These are phyloP conservation scores for Phragmatobia fuliginosa DNA, from an alignment of 2,888 invertebrate genomes.

Conservation along the genomic window DNA sequence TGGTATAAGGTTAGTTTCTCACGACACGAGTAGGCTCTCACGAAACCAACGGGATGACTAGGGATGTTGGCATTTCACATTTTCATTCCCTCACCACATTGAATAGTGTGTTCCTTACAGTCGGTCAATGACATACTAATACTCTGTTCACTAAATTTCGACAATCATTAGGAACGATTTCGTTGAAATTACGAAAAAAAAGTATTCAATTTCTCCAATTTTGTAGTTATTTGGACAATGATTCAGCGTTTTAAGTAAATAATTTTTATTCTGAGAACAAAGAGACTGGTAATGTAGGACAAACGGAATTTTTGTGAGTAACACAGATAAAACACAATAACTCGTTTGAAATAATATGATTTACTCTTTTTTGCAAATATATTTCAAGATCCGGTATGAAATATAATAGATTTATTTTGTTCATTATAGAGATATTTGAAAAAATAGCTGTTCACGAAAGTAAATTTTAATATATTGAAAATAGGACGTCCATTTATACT, in stretches of 20 bases:
- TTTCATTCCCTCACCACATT: too few relatives aligned
- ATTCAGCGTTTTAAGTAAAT: neutral
- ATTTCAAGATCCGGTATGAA: neutral
- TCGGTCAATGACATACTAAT: neutral
- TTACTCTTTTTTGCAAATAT: neutral
- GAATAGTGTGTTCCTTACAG: too few relatives aligned
- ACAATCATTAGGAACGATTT: conserved; percentile 1
- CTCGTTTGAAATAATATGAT: neutral
- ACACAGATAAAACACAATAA: neutral
- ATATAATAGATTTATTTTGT: neutral
- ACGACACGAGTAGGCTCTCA: too few relatives aligned
- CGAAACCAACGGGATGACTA: too few relatives aligned
- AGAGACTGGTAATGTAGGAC: neutral
- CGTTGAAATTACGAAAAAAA: neutral
- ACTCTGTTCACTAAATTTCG: neutral
- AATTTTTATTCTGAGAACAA: conserved; percentile 4
- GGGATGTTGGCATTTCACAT: too few relatives aligned
- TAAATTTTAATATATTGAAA: neutral
- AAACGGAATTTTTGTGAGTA: neutral
- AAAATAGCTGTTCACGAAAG: too few relatives aligned
- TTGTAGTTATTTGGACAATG: neutral
- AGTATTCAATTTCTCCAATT: neutral
- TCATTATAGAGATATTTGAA: neutral
- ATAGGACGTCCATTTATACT: neutral
- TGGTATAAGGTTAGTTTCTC: too few relatives aligned